Conservation (phyloP, 2,113 vertebrate genomes). For the Spheniscus mendiculus region DNA sequence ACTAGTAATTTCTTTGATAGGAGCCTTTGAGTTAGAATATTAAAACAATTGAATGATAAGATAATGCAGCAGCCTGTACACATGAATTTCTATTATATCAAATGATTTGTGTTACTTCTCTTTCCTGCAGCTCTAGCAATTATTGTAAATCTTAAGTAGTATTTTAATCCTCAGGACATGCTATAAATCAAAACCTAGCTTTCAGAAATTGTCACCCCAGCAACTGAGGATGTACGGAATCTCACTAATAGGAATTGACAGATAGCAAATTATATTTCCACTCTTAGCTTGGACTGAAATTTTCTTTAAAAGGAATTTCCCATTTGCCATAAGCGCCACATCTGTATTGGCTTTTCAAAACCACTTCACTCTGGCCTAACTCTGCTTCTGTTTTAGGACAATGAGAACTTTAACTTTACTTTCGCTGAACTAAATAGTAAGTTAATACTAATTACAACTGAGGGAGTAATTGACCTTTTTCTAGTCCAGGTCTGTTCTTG, state of each 20-base stretch:
- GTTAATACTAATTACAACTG: not conserved
- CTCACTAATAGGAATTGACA: not conserved
- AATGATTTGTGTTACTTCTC: conserved; percentile 13
- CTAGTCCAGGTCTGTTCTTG: not conserved
- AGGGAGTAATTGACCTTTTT: not conserved
- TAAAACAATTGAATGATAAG: not conserved
- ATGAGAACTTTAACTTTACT: not conserved
- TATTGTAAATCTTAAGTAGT: conserved; percentile 17
- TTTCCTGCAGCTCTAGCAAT: not conserved
- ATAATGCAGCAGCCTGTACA: not conserved
- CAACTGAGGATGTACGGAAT: not conserved
- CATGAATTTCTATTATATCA: not conserved
- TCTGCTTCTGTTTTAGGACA: not conserved
- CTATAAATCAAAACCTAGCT: not conserved
- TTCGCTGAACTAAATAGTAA: not conserved
- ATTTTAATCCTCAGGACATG: not conserved
- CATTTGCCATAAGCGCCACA: not conserved
- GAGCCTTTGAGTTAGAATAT: not conserved
- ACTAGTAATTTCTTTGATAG: conserved; percentile 28
- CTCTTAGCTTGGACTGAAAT: not conserved
- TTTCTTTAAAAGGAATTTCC: conserved; percentile 1
- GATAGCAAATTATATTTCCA: not conserved
- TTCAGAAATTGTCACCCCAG: not conserved
- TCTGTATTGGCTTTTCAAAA: not conserved
- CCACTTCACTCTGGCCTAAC: not conserved